These are phyloP conservation scores for Geotrupes spiniger DNA, from an alignment of 2,888 invertebrate species.

Conservation along the genomic window DNA sequence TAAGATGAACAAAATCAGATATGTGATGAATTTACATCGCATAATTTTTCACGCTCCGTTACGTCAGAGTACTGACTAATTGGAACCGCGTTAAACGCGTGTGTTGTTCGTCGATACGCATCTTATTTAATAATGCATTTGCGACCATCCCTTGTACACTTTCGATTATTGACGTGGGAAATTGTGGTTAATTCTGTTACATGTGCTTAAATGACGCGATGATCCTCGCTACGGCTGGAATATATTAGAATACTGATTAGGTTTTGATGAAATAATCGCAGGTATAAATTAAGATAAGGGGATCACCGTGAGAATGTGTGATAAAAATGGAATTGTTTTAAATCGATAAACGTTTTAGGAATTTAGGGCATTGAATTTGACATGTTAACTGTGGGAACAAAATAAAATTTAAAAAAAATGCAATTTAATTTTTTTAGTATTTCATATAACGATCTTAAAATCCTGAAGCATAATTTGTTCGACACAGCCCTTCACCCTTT, in stretches of 20 bases:
- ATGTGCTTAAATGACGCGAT: constrained; percentile 18
- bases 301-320: constrained; percentile 5
- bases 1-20: constrained; percentile 29
- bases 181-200: constrained; percentile 10
- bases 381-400: too few species aligned
- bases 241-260: constrained; percentile 26
- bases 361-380: too few species aligned
- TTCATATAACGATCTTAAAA: too few species aligned
- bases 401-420: too few species aligned
- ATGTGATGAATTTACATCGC: constrained; percentile 27
- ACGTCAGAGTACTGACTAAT: constrained; percentile 28
- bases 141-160: constrained; percentile 18
- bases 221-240: constrained; percentile 16
- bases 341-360: too few species aligned
- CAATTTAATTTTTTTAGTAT: too few species aligned
- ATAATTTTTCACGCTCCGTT: constrained; percentile 33
- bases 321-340: neutral
- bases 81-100: constrained; percentile 22
- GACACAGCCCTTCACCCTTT: too few species aligned
- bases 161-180: constrained; percentile 25
- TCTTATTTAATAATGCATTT: constrained; percentile 19
- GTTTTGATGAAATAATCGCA: constrained; percentile 22
- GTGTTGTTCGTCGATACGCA: constrained; percentile 20
- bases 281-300: constrained; percentile 11
- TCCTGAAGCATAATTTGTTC: too few species aligned